Base-by-base conservation (phyloP, 2,888 invertebrate genomes). In the Archips xylosteana region DNA sequence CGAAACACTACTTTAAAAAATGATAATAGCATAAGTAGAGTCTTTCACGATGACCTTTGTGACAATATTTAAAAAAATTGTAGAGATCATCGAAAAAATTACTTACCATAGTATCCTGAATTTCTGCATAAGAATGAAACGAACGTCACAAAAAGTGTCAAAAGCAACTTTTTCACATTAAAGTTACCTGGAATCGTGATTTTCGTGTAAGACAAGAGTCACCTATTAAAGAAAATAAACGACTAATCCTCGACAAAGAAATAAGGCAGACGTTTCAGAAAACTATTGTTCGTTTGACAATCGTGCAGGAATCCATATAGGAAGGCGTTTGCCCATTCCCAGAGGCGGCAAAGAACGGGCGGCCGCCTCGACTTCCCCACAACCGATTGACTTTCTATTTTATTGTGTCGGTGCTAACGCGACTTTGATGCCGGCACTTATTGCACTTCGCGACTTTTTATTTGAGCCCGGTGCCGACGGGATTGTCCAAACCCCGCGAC, bases 341-440 rank as follows among this genome's bases (percentile, higher is more conserved):
- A 67, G 70, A 64, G 45, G 61, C 68, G 68, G 67, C 71, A 49
- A 45, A 49, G 71, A 45, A 36, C 67, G 72, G 72, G 67, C 70
- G 63, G 71, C 71, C 71, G 71, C 67, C 73, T 75, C 70, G 74
- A 77, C 73, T 79, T 85, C 85, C 83, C 80, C 78, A 76, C 78
- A 84, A 83, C 83, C 86, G 88, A 87, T 86, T 82, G 85, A 89
- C 91, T 91, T 92, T 92, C 92, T 92, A 92, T 92, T 92, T 93
- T 92, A 92, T 92, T 92, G 91, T 92, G 87, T 89, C 85, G 89
- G 86, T 85, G 83, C 87, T 92, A 93, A 92, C 90, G 87, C 90
- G 92, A 90, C 92, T 87, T 89, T 91, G 91, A 92, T 89, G 90
- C 89, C 86, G 85, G 87, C 91, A 90, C 90, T 93, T 93, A 93